These are phyloP conservation scores for Aleiodes testaceus DNA, from an alignment of 2,888 invertebrate genomes.

Conservation along the genomic window DNA sequence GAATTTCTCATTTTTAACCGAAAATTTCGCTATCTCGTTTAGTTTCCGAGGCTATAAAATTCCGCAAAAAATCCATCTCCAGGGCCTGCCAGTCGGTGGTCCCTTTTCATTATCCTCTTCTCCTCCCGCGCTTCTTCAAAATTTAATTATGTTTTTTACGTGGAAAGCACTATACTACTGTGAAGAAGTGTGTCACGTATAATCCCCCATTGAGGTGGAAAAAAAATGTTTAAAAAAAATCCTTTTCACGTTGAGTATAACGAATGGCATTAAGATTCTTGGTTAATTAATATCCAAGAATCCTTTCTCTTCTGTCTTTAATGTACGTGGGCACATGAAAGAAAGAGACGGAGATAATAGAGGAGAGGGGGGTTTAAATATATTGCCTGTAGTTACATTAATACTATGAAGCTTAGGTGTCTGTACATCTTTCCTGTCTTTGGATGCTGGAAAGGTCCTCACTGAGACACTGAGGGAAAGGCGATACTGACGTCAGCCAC, in stretches of 20 bases:
- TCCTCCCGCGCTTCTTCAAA: conserved; percentile 12
- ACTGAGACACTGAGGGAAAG: conserved; percentile 61
- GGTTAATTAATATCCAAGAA: conserved; percentile 41
- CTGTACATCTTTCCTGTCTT: conserved; percentile 28
- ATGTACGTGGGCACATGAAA: conserved; percentile 9
- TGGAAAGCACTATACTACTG: not conserved
- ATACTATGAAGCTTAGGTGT: conserved; percentile 17
- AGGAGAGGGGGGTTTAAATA: conserved; percentile 11
- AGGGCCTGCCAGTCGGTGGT: not conserved
- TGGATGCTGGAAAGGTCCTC: conserved; percentile 61
- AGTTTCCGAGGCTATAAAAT: too few relatives aligned
- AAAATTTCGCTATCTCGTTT: too few relatives aligned
- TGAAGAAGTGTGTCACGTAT: conserved; percentile 7
- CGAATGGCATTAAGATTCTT: conserved; percentile 12
- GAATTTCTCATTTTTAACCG: too few relatives aligned
- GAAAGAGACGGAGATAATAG: conserved; percentile 7
- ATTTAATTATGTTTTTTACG: conserved; percentile 20
- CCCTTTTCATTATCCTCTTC: not conserved
- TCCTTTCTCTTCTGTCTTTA: conserved; percentile 50
- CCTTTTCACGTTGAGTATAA: conserved; percentile 5
- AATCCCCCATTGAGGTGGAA: conserved; percentile 17
- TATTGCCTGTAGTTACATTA: conserved; percentile 15
- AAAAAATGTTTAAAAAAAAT: not conserved
- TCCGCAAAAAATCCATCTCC: conserved; percentile 6
- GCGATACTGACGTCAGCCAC: conserved; percentile 66